Evolutionary conservation across 2,888 invertebrate species (phyloP), one percentile per base, ranked within the genome.

Genomic region (Argyresthia goedartella): DNA sequence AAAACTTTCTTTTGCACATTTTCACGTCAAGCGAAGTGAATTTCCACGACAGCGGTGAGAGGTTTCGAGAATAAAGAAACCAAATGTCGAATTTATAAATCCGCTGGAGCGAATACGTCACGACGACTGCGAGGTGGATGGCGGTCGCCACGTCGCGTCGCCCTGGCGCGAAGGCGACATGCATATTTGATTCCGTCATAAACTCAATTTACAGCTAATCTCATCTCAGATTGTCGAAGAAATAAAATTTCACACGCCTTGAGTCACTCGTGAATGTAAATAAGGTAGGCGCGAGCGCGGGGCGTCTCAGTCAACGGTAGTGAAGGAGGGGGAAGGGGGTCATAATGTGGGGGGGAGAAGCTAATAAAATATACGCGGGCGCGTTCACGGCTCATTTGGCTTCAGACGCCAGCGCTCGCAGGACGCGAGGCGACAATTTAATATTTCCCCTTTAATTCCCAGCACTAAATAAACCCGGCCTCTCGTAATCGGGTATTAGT

Each of bases 181-280:
- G 80, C 79, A 80, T 84, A 82, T 85, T 82, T 80, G 81, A 85
- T 81, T 80, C 67, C 68, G 65, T 76, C 78, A 82, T 84, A 82
- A 85, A 85, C 78, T 80, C 81, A 80, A 85, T 85, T 85, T 82
- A 76, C 81, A 81, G 82, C 81, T 85, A 85, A 85, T 85, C 82
- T 78, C 69, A 77, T 85, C 73, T 78, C 75, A 80, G 82, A 85
- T 84, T 84, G 82, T 81, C 80, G 80, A 79, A 79, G 81, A 84
- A 85, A 85, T 85, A 85, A 82, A 85, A 82, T 85, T 81, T 84
- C 78, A 79, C 78, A 76, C 81, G 67, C 75, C 76, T 69, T 76
- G 81, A 64, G 56, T 73, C 66, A 66, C 68, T 73, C 72, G 72
- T 71, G 73, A 77, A 76, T 78, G 76, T 78, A 80, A 81, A 81